These are phyloP conservation scores for Tetramorium parvispinum DNA, from an alignment of 1,140 invertebrate genomes.

Conservation along the genomic window DNA sequence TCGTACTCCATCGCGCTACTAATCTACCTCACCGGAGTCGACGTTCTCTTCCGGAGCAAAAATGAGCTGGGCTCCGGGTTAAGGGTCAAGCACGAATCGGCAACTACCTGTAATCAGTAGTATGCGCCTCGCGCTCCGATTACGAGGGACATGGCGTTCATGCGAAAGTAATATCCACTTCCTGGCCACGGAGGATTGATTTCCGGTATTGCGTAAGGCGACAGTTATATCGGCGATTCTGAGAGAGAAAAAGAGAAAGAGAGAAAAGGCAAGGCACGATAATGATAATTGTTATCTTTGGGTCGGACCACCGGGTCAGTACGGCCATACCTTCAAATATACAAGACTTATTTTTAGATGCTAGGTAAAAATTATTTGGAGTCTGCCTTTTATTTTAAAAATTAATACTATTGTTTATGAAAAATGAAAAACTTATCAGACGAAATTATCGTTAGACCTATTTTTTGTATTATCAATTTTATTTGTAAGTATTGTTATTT, in stretches of 20 bases:
- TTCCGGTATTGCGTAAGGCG: slow-evolving; percentile 70
- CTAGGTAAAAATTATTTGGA: neutral
- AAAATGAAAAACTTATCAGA: neutral
- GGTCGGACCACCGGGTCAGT: slow-evolving; percentile 40
- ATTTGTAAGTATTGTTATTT: neutral
- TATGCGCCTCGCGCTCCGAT: slow-evolving; percentile 46
- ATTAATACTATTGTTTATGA: neutral
- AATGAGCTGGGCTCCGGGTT: slow-evolving; percentile 29
- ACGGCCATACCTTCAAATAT: neutral
- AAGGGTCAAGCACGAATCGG: slow-evolving; percentile 54
- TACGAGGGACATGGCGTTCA: slow-evolving; percentile 54
- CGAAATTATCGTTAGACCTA: neutral
- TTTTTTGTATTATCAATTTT: neutral
- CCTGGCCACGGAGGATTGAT: slow-evolving; percentile 64
- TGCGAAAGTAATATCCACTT: slow-evolving; percentile 69
- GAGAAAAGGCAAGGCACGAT: slow-evolving; percentile 50
- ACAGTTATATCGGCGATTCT: slow-evolving; percentile 52
- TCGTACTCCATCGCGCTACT: slow-evolving; percentile 23
- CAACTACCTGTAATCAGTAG: slow-evolving; percentile 52
- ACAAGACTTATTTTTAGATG: neutral
- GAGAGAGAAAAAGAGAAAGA: slow-evolving; percentile 4
- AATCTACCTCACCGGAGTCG: slow-evolving; percentile 27
- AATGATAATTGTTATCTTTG: slow-evolving; percentile 67
- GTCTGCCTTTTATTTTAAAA: neutral
- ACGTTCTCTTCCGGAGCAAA: slow-evolving; percentile 43